These are phyloP conservation scores for Nannospalax galili DNA, from an alignment of 2,113 vertebrate species.

Conservation along the genomic window DNA sequence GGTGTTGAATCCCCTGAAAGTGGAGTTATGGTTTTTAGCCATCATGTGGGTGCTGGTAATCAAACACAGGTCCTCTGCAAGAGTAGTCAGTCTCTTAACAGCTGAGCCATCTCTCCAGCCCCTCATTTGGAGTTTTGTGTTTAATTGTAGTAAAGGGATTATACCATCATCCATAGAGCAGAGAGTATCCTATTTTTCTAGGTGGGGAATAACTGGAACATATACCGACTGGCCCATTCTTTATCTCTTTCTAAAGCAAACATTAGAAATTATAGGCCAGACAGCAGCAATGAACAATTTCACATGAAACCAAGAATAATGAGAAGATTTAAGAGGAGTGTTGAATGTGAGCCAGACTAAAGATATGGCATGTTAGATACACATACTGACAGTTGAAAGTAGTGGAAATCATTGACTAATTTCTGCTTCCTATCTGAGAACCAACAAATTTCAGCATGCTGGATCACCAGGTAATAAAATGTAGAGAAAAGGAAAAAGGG, in stretches of 20 bases:
- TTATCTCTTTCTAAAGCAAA: slow-evolving; percentile 4
- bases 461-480: background rate
- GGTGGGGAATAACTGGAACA: background rate
- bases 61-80: too few species aligned
- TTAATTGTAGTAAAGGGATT: background rate
- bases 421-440: slow-evolving; percentile 3
- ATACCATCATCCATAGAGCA: background rate
- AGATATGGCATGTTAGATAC: background rate
- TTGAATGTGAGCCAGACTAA: background rate
- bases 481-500: background rate
- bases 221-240: background rate
- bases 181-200: background rate
- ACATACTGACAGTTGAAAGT: background rate
- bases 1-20: too few species aligned
- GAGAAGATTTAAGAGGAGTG: background rate
- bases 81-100: too few species aligned
- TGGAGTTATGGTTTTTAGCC: too few species aligned
- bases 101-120: too few species aligned
- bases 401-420: background rate
- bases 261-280: slow-evolving; percentile 35
- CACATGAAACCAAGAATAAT: background rate
- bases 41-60: too few species aligned
- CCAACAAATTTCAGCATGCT: background rate
- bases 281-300: background rate
- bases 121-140: background rate